Evolutionary conservation across 2,113 vertebrate species (phyloP), one percentile per base, ranked within the genome.

Genomic region (Cromileptes altivelis): DNA sequence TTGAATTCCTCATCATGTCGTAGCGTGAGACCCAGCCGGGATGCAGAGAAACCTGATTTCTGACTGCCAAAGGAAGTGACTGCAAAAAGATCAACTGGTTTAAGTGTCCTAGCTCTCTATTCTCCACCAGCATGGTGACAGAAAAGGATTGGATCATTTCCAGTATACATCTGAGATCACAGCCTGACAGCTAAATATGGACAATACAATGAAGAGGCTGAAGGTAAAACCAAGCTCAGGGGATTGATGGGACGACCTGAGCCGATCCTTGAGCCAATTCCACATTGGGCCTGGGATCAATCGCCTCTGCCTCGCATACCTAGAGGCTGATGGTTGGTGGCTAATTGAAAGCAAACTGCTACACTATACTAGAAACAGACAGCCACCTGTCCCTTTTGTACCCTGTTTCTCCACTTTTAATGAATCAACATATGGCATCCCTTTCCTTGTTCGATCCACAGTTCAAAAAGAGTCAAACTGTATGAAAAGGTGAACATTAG

Each of bases 281-380:
- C 42, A 45, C 42, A 10, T 1, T 23, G 74, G 74, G 62, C 52
- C 17, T 30, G 33, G 49, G 23, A 67, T 76, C 62, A 57, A 76
- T 57, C 23, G 42, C 40, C 18, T 33, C 49, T 21, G 0, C 15
- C 7, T 30, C 49, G 13, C 8, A 19, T 18, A 25, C 8, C 14
- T 15, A 25, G 5, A 5, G 60, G 49, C 73, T 45, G 30, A 27
- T 15, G 52, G 58, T 27, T n/a, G 37, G 21, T 1, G 27, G 61
- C 33, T 76, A 65, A 76, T 65, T 65, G 50, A 76, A 76, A 76
- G 74, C 33, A 65, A 27, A 9, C 42, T 45, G 42, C 42, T 9
- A 45, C 42, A 27, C 49, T 7, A 5, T 0, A 15, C 23, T 23
- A 27, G n/a, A 30, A 55, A 45, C 50, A 45, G 49, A 30, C 30